phyloP scores from a whole-genome alignment of 2,888 invertebrate species.

The Scaptomyza reducta region DNA sequence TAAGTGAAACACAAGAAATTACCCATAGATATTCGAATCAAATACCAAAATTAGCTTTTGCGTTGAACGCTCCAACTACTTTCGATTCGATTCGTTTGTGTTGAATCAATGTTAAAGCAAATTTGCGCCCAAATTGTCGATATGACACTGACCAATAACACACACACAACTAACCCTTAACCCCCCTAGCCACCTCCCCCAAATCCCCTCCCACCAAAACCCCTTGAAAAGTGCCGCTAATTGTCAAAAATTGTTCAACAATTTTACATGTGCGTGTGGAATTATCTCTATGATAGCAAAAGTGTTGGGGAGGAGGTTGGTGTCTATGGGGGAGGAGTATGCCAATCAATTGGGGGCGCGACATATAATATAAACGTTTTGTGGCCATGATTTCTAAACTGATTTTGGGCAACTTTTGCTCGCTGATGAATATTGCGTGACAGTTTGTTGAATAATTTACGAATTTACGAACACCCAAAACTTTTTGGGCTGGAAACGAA shows the following conservation, averaged over 20 bases:
- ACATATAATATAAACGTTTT: conserved; percentile 62
- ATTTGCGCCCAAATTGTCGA: conserved; percentile 79
- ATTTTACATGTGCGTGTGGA: conserved; percentile 60
- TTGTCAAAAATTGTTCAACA: conserved; percentile 78
- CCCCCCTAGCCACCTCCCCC: too few species aligned
- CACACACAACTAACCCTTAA: not conserved
- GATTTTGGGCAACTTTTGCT: conserved; percentile 31
- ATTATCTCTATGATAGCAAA: conserved; percentile 46
- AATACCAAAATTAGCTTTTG: conserved; percentile 36
- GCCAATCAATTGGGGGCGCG: conserved; percentile 60
- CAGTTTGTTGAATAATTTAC: conserved; percentile 81
- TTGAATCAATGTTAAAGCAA: conserved; percentile 73
- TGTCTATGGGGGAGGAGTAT: not conserved
- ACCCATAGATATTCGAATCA: not conserved
- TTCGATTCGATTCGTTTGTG: conserved; percentile 15
- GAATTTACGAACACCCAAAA: conserved; percentile 41
- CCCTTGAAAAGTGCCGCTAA: conserved; percentile 78
- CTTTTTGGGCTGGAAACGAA: conserved; percentile 20
- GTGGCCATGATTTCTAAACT: conserved; percentile 64
- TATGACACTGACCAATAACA: conserved; percentile 53
- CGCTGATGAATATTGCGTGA: conserved; percentile 70
- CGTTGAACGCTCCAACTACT: conserved; percentile 28
- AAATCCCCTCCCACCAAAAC: not conserved
- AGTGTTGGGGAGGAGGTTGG: too few species aligned
- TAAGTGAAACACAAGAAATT: conserved; percentile 24